These are phyloP conservation scores for Dione juno DNA, from an alignment of 2,888 invertebrate genomes.

Conservation along the genomic window DNA sequence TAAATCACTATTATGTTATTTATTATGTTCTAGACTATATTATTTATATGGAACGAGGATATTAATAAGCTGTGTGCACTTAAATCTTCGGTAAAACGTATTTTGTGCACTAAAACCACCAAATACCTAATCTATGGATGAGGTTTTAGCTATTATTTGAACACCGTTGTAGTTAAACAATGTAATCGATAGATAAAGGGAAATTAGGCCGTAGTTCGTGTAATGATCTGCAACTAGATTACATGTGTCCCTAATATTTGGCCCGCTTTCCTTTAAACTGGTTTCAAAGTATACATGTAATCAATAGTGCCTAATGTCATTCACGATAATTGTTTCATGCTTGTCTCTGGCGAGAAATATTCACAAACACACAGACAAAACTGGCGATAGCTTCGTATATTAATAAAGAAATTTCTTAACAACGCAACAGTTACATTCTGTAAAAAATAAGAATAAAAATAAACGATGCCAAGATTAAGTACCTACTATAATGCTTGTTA, in stretches of 20 bases:
- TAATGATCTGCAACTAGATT: conserved; percentile 46
- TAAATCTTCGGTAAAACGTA: neutral
- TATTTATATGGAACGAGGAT: conserved; percentile 17
- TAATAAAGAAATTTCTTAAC: too few species aligned
- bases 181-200: conserved; percentile 45
- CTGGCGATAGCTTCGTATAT: too few species aligned
- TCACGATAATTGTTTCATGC: neutral
- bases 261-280: conserved; percentile 50
- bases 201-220: conserved; percentile 46
- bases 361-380: too few species aligned
- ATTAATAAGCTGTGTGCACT: neutral
- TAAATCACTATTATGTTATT: neutral
- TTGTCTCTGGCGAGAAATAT: too few species aligned
- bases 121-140: too few species aligned
- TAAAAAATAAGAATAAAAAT: neutral
- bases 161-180: conserved; percentile 34
- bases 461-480: too few species aligned
- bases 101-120: too few species aligned
- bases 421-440: too few species aligned
- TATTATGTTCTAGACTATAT: conserved; percentile 19
- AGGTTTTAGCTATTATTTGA: neutral
- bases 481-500: too few species aligned
- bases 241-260: conserved; percentile 47
- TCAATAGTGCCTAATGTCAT: conserved; percentile 20
- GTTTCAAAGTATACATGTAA: conserved; percentile 25